phyloP scores from a whole-genome alignment of 2,113 vertebrate species.

The Caranx melampygus region DNA sequence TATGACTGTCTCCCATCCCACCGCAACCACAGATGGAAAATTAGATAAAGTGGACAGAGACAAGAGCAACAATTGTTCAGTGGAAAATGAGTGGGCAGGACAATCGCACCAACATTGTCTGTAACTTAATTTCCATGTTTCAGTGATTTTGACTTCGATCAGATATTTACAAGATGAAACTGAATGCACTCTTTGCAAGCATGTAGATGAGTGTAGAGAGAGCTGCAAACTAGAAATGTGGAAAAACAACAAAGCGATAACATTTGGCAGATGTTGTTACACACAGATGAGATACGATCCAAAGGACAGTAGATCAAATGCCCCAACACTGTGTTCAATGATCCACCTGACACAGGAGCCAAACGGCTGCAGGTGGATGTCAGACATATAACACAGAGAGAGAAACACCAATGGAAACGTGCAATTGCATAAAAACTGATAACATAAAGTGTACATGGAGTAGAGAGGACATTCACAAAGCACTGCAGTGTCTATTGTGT shows the following conservation, averaged over 20 bases:
- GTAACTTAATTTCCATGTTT: background rate
- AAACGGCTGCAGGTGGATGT: slow-evolving; percentile 11
- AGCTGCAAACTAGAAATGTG: background rate
- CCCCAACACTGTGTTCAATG: background rate
- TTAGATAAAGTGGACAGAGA: background rate
- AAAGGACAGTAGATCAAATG: background rate
- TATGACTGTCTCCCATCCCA: too few species aligned
- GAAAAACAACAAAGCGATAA: background rate
- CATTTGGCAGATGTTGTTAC: background rate
- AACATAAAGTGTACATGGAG: background rate
- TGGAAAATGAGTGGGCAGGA: too few species aligned
- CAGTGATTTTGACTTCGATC: too few species aligned
- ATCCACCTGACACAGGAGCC: slow-evolving; percentile 2
- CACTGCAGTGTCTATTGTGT: background rate
- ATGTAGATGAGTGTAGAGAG: background rate
- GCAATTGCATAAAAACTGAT: background rate
- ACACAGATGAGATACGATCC: background rate
- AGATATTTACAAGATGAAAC: background rate
- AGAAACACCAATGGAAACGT: background rate
- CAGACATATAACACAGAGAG: background rate
- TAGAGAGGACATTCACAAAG: too few species aligned
- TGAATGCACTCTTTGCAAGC: background rate
- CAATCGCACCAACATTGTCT: too few species aligned
- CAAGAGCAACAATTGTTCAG: background rate
- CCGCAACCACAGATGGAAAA: background rate